A percentile compares a stretch with the other conserved stretches of the same genome.
Evolutionary conservation across 2,113 vertebrate genomes (phyloP).

Genomic region (Pseudopodoces humilis): DNA sequence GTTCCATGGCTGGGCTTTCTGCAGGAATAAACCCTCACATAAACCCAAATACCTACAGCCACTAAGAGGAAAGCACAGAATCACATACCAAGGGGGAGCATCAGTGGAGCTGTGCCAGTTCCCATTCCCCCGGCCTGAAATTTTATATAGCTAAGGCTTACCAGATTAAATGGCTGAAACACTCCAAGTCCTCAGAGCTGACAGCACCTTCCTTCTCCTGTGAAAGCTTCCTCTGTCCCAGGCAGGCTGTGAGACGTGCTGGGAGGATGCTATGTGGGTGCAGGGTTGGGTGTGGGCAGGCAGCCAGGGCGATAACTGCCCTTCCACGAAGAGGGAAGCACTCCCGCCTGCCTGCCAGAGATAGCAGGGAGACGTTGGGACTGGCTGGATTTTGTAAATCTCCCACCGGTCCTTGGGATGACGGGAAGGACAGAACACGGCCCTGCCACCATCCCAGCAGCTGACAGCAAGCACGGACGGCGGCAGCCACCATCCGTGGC

Average conservation of each 20-base stretch:
- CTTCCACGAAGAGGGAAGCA: not conserved
- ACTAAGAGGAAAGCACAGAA: rapidly evolving
- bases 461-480: rapidly evolving
- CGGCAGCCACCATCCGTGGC: rapidly evolving
- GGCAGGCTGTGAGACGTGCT: not conserved
- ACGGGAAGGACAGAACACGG: rapidly evolving
- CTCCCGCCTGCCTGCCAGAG: not conserved
- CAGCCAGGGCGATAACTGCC: not conserved
- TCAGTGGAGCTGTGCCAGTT: not conserved
- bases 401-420: not conserved
- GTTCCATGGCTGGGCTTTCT: rapidly evolving
- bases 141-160: not conserved
- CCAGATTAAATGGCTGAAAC: not conserved
- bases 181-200: not conserved
- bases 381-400: constrained; percentile 12
- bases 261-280: not conserved
- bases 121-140: not conserved
- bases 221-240: not conserved
- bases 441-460: not conserved
- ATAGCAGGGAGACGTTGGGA: not conserved
- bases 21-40: not conserved
- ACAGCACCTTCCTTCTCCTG: not conserved
- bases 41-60: not conserved
- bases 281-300: not conserved
- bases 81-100: not conserved